Evolutionary conservation across 2,888 invertebrate species (phyloP).

Genomic region (Drosophila leonis): DNA sequence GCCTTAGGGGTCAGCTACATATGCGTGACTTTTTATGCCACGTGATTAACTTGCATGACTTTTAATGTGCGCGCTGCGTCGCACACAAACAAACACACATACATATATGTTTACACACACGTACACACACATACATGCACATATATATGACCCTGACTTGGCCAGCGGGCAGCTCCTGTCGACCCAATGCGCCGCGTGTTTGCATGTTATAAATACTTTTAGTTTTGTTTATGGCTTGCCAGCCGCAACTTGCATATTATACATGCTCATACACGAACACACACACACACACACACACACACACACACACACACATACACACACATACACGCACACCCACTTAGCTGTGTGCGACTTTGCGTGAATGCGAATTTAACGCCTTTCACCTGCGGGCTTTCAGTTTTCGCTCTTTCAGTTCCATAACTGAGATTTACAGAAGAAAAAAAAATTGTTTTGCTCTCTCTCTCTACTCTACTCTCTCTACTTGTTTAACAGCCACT

Average conservation of each 20-base stretch:
- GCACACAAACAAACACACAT: not conserved
- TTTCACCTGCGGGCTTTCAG: conserved; percentile 59
- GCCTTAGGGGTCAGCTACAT: conserved; percentile 43
- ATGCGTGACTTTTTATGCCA: conserved; percentile 76
- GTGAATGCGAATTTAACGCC: conserved; percentile 62
- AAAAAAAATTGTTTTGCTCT: conserved; percentile 15
- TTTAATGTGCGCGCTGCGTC: conserved; percentile 44
- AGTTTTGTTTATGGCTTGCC: conserved; percentile 68
- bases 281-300: conserved; percentile 9
- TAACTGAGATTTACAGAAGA: conserved; percentile 42
- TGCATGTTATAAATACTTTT: conserved; percentile 76
- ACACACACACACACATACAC: conserved; percentile 6
- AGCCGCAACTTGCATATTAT: conserved; percentile 39
- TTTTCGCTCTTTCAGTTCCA: conserved; percentile 29
- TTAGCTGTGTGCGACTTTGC: conserved; percentile 39
- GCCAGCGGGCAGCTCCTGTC: conserved; percentile 33
- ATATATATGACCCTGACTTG: conserved; percentile 63
- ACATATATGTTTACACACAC: not conserved
- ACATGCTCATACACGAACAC: conserved; percentile 12
- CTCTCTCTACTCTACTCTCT: conserved; percentile 1
- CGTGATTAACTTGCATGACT: conserved; percentile 72
- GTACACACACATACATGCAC: conserved; percentile 32
- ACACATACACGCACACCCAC: not conserved
- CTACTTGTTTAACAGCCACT: conserved; percentile 13
- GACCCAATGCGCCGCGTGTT: conserved; percentile 62